Base-by-base conservation (phyloP, 1,140 invertebrate species). In the Arion vulgaris region DNA sequence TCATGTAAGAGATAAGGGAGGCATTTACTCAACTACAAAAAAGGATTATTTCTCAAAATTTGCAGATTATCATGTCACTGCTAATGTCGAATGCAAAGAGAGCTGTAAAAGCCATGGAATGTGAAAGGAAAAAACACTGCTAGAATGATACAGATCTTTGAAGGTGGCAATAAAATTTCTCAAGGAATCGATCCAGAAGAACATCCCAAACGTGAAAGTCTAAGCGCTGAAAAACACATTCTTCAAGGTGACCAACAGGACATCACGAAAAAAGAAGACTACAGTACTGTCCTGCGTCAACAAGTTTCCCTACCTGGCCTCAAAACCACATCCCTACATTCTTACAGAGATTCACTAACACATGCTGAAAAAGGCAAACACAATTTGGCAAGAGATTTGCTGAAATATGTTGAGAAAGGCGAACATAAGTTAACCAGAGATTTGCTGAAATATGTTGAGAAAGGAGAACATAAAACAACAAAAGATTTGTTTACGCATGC, bases 131-230 rank as follows among this genome's bases (percentile, higher is more conserved):
- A 45, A 17, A 76, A 76, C 32, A 76, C 74, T 19, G 74, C 74
- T 11, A 49, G 49, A 28, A 76, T 76, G 74, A 45, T 76, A 36
- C 45, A 53, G 45, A 38, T 76, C n/a, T 76, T 76, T 76, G 74
- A 76, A 36, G 53, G 41, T 0, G 51, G 32, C 74, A 28, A 28
- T 73, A 38, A n/a, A 15, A 13, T 73, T 38, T 49, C 28, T 39
- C 41, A 41, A 38, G 38, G 41, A 2, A 26, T 15, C 41, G 38
- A 39, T 15, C 38, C 19, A 28, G 41, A 34, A n/a, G 68, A 13
- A 71, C 1, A 34, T 71, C 15, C 11, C 2, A 39, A 71, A 34
- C 15, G 41, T 15, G 15, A 45, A 19, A 57, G 9, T 57, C 26
- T 23, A 57, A 11, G 53, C 23, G 2, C 4, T 57, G 9, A 57